phyloP scores from a whole-genome alignment of 2,888 invertebrate genomes.

The Philereme transversata region DNA sequence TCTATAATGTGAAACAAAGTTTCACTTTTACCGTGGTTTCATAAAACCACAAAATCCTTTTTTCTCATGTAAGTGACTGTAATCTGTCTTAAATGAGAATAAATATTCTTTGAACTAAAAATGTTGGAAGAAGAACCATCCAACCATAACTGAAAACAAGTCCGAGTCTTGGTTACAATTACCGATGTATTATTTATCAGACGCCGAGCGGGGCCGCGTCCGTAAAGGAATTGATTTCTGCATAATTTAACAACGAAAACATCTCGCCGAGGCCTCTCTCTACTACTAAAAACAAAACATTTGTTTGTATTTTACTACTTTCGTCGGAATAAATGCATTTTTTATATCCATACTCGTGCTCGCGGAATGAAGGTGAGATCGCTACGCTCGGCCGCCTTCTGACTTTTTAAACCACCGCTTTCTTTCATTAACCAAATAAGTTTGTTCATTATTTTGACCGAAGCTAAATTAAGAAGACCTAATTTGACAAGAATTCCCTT shows the following conservation, averaged over 20 bases:
- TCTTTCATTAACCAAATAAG: slow-evolving; percentile 52
- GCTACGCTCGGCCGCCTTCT: slow-evolving; percentile 21
- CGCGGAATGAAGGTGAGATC: slow-evolving; percentile 47
- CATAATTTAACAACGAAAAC: slow-evolving; percentile 81
- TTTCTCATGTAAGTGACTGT: too few relatives aligned
- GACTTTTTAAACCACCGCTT: slow-evolving; percentile 32
- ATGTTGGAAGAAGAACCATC: slow-evolving; percentile 24
- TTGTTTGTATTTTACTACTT: slow-evolving; percentile 78
- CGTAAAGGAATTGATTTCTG: slow-evolving; percentile 82
- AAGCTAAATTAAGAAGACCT: slow-evolving; percentile 58
- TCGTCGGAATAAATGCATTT: slow-evolving; percentile 70
- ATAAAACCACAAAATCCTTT: too few relatives aligned
- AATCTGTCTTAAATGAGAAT: too few relatives aligned
- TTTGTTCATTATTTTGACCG: slow-evolving; percentile 46
- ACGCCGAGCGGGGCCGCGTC: slow-evolving; percentile 60
- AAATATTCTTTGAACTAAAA: too few relatives aligned
- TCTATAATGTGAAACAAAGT: too few relatives aligned
- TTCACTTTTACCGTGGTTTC: too few relatives aligned
- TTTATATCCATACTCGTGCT: slow-evolving; percentile 56
- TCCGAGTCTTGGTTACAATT: slow-evolving; percentile 69
- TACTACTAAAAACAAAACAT: slow-evolving; percentile 79
- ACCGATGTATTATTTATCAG: slow-evolving; percentile 80
- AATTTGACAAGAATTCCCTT: slow-evolving; percentile 57
- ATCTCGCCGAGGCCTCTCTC: slow-evolving; percentile 71
- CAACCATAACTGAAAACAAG: slow-evolving; percentile 43